These are phyloP conservation scores for Oryzaephilus surinamensis DNA, from an alignment of 1,140 invertebrate genomes.

Conservation along the genomic window DNA sequence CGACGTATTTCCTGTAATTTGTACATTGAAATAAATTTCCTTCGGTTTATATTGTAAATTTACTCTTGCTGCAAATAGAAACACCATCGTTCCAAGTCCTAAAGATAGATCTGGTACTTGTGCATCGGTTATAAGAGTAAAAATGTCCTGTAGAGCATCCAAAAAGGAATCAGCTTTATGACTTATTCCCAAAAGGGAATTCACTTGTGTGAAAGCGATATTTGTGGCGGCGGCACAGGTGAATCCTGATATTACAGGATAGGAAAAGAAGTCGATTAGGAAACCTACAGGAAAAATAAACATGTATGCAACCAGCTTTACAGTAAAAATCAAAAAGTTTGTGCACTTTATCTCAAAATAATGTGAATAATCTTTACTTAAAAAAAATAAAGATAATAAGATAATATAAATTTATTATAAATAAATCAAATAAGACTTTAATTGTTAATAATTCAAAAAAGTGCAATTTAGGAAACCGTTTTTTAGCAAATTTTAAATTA, in stretches of 20 bases:
- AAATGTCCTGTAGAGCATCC: conserved; percentile 12
- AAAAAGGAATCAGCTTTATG: conserved; percentile 44
- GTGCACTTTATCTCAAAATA: neutral
- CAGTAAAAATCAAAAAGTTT: conserved; percentile 51
- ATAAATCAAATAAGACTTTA: neutral
- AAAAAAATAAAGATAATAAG: conserved; percentile 43
- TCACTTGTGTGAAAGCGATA: conserved; percentile 79
- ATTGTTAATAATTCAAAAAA: no score
- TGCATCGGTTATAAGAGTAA: no score
- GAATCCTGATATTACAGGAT: conserved; percentile 82
- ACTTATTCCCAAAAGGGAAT: conserved; percentile 63
- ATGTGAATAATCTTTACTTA: conserved; percentile 46
- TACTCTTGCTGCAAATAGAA: conserved; percentile 14
- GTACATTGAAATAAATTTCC: conserved; percentile 48
- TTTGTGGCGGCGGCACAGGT: conserved; percentile 85
- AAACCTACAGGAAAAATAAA: conserved; percentile 56
- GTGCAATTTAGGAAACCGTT: no score
- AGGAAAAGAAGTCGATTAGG: conserved; percentile 83
- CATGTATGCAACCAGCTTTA: conserved; percentile 67
- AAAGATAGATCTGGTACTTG: no score
- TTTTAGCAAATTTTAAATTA: no score
- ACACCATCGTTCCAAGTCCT: no score
- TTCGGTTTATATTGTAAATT: neutral
- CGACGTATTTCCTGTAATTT: conserved; percentile 6
- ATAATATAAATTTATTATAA: conserved; percentile 14